Conservation (phyloP, 37 sponge, comb jelly and placozoan genomes). For the Theonella swinhoei region DNA sequence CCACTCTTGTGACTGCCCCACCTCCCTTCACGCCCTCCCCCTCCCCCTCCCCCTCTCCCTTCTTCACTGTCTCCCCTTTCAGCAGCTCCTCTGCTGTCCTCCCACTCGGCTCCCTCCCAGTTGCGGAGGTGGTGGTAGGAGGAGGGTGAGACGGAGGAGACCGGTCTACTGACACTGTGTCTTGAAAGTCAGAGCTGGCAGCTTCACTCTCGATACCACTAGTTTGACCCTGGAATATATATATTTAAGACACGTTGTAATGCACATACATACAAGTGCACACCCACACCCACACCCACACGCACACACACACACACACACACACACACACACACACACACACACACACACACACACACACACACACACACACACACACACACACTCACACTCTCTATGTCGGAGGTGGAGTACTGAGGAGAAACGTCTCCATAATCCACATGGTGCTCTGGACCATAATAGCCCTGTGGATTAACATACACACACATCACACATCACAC, state of each 20-base stretch:
- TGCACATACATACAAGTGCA: too few species aligned
- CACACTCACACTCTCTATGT: background rate
- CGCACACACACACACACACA: too few species aligned
- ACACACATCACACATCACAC: too few species aligned
- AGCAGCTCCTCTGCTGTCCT: background rate
- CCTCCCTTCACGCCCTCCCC: conserved; percentile 4
- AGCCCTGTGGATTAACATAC: too few species aligned
- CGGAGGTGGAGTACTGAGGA: background rate
- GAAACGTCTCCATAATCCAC: background rate
- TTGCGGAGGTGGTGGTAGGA: background rate
- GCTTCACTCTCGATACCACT: background rate
- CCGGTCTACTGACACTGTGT: background rate
- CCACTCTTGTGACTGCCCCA: background rate
- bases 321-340: too few species aligned
- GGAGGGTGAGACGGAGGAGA: conserved; percentile 18
- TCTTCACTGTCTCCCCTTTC: background rate
- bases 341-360: too few species aligned
- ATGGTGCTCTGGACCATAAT: background rate
- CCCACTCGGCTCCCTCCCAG: background rate
- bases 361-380: too few species aligned
- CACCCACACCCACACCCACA: too few species aligned
- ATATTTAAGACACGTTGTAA: too few species aligned
- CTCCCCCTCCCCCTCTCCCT: conserved; percentile 5
- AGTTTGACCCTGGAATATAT: background rate
- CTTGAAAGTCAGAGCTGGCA: background rate